phyloP scores from a whole-genome alignment of 1,140 invertebrate genomes.

The Amphibalanus amphitrite region DNA sequence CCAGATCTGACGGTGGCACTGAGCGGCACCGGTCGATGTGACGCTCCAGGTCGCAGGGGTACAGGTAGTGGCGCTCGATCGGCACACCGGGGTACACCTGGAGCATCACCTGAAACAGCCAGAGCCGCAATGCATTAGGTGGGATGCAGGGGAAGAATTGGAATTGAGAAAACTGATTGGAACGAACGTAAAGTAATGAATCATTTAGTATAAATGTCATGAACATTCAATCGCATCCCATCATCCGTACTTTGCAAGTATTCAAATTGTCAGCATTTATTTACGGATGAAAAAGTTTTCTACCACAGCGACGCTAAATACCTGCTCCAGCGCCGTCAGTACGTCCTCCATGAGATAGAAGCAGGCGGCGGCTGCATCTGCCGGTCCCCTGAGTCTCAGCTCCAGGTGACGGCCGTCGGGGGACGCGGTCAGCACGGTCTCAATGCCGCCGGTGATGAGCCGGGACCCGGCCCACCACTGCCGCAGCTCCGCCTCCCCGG shows the following conservation, averaged over 20 bases:
- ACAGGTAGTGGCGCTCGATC: constrained; percentile 44
- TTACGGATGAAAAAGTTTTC: no score
- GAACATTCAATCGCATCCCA: no score
- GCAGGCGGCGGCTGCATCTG: constrained; percentile 35
- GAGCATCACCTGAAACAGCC: constrained; percentile 30
- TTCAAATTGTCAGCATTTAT: no score
- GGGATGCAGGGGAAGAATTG: not conserved
- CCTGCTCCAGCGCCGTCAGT: constrained; percentile 46
- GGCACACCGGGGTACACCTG: constrained; percentile 47
- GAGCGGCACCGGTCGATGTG: constrained; percentile 34
- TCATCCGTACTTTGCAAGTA: no score
- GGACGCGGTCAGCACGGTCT: constrained; percentile 51
- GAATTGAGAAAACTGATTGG: no score
- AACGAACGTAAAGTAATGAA: no score
- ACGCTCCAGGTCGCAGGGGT: constrained; percentile 38
- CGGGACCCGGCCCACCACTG: constrained; percentile 65
- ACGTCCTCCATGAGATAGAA: constrained; percentile 62
- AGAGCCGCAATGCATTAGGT: not conserved
- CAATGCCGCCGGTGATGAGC: constrained; percentile 47
- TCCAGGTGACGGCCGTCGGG: constrained; percentile 47
- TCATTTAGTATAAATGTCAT: no score
- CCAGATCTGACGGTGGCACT: constrained; percentile 41
- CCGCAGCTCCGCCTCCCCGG: constrained; percentile 43
- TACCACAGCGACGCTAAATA: no score
- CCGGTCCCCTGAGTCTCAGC: constrained; percentile 52